Base-by-base conservation (phyloP, 2,113 vertebrate species). In the Lagopus leucura region DNA sequence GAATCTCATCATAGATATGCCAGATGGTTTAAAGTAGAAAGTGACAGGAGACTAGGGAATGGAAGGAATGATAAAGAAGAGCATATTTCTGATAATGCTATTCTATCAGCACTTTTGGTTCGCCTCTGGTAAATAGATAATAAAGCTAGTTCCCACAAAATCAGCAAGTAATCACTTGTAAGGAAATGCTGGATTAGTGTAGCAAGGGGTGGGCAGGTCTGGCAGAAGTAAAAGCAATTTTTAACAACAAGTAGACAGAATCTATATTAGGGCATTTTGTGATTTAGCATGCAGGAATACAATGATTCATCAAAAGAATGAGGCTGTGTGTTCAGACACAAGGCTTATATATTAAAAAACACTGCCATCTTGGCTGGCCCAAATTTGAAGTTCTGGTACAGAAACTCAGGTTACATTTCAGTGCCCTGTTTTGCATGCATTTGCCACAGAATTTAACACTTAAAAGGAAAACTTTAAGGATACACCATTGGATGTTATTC, bases 271-370 rank as follows among this genome's bases (percentile, higher is more conserved):
- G 82, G 40, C 10, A 81, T 93, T 96, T 93, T 87, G 76, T 80
- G 81, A 85, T 79, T 91, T 45, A 69, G 75, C 80, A 93, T 61
- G 18, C 65, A 93, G 74, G 71, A 97, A 89, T 93, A 97, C 96
- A 95, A 67, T 55, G 58, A 96, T 85, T 92, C 34, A 74, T 69
- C 72, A 82, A 90, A 94, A 67, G 24, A 64, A 91, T 50, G 22
- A n/a, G 60, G 30, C 27, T 16, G 6, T 57, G 58, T 76, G 63
- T 92, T 90, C 66, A 92, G 91, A 94, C 80, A 79, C 60, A 73
- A 21, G 38, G 55, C 38, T 60, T 93, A 54, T 94, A 81, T 89
- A 70, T 91, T 95, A 95, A 87, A 97, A 96, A 95, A 24, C 81
- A 88, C 72, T 85, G 48, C 64, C 60, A 64, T 80, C 72, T 47